Conservation (phyloP, 2,888 invertebrate species). For the Clivina fossor region DNA sequence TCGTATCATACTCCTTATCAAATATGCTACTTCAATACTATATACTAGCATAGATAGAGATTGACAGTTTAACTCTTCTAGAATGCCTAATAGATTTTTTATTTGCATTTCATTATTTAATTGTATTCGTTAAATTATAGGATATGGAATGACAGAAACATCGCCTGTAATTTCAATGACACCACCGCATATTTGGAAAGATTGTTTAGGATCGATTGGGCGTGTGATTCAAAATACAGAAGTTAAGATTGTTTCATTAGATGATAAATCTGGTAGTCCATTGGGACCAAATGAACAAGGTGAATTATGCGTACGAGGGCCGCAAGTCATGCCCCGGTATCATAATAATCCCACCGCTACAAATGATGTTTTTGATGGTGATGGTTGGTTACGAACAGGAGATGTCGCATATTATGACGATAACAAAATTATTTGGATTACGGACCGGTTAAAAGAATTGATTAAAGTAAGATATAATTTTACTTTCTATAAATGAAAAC, state of each 20-base stretch:
- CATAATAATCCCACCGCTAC: constrained; percentile 74
- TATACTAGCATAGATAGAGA: too few species aligned
- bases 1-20: too few species aligned
- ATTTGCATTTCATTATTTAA: constrained; percentile 17
- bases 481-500: too few species aligned
- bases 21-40: too few species aligned
- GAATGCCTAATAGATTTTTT: too few species aligned
- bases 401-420: constrained; percentile 63
- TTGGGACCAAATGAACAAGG: constrained; percentile 58
- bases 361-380: constrained; percentile 63
- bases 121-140: constrained; percentile 46
- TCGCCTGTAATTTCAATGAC: constrained; percentile 59
- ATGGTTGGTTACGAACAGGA: constrained; percentile 76
- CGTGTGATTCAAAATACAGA: constrained; percentile 63
- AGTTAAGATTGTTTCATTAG: constrained; percentile 62
- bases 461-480: constrained; percentile 60
- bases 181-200: constrained; percentile 37
- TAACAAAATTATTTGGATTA: constrained; percentile 66
- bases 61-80: too few species aligned
- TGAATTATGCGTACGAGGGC: constrained; percentile 74
- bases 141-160: constrained; percentile 74
- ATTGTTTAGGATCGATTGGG: constrained; percentile 56
- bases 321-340: constrained; percentile 79
- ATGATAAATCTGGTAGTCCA: constrained; percentile 44
- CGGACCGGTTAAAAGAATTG: constrained; percentile 78